phyloP scores from a whole-genome alignment of 37 sponge, comb jelly and placozoan species.

The Crambe crambe region DNA sequence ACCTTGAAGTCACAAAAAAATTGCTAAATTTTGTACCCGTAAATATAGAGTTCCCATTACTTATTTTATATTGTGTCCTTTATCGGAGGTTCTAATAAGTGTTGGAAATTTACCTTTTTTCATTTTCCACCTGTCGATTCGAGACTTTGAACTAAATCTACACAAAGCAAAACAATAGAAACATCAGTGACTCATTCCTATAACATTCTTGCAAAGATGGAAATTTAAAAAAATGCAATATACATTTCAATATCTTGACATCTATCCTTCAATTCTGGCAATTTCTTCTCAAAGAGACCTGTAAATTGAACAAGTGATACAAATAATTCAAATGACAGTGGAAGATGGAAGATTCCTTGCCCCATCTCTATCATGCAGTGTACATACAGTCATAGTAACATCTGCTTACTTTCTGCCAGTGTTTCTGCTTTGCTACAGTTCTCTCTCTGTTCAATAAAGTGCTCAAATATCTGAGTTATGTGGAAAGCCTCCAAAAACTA shows the following conservation, averaged over 20 bases:
- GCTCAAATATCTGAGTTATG: conserved; percentile 90
- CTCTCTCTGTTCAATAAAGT: conserved; percentile 74
- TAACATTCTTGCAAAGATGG: background rate
- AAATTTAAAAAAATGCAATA: too few relatives aligned
- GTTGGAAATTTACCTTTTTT: conserved; percentile 17
- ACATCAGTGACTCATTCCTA: background rate
- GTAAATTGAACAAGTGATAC: conserved; percentile 5
- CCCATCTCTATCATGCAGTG: too few relatives aligned
- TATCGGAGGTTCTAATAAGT: too few relatives aligned
- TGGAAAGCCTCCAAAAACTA: conserved; percentile 82
- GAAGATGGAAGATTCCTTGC: background rate
- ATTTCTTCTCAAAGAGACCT: conserved; percentile 66
- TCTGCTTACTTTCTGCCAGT: conserved; percentile 54
- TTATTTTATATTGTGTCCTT: too few relatives aligned
- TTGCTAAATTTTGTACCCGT: too few relatives aligned
- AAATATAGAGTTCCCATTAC: too few relatives aligned
- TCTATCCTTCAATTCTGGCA: conserved; percentile 38
- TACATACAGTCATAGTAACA: too few relatives aligned
- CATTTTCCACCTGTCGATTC: conserved; percentile 38
- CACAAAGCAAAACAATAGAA: background rate
- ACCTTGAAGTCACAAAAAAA: too few relatives aligned
- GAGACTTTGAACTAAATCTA: conserved; percentile 52
- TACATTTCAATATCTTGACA: conserved; percentile 64
- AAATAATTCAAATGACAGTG: background rate
- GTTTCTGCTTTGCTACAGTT: conserved; percentile 40